phyloP scores from a whole-genome alignment of 2,888 invertebrate species.

The Oithona nana region DNA sequence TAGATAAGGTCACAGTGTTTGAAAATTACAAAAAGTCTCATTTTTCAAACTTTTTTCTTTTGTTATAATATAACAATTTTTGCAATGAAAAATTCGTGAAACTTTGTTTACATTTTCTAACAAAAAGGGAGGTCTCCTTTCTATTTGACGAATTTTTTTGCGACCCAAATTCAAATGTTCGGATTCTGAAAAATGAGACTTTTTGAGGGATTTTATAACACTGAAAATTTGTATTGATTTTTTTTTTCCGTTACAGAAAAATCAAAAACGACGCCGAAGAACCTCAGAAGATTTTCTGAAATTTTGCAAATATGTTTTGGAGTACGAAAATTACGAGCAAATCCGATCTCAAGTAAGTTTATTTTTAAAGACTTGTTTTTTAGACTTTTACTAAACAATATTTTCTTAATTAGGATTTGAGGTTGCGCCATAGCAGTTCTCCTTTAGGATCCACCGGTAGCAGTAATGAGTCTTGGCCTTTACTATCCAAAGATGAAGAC shows the following conservation, averaged over 20 bases:
- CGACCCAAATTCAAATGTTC: too few species aligned
- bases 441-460: not conserved
- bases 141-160: too few species aligned
- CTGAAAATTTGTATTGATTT: too few species aligned
- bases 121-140: too few species aligned
- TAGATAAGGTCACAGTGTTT: not conserved
- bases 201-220: too few species aligned
- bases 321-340: constrained; percentile 35
- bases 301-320: constrained; percentile 36
- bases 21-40: not conserved
- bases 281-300: constrained; percentile 36
- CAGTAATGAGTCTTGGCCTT: not conserved
- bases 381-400: not conserved
- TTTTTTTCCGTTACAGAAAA: too few species aligned
- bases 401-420: not conserved
- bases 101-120: too few species aligned
- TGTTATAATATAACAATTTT: too few species aligned
- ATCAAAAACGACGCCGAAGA: constrained; percentile 29
- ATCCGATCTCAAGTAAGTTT: constrained; percentile 24
- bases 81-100: too few species aligned
- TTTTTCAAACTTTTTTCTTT: not conserved
- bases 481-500: not conserved
- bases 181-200: too few species aligned
- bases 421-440: not conserved
- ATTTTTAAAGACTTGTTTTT: not conserved